phyloP scores from a whole-genome alignment of 2,888 invertebrate species.

The Sturmia bella region DNA sequence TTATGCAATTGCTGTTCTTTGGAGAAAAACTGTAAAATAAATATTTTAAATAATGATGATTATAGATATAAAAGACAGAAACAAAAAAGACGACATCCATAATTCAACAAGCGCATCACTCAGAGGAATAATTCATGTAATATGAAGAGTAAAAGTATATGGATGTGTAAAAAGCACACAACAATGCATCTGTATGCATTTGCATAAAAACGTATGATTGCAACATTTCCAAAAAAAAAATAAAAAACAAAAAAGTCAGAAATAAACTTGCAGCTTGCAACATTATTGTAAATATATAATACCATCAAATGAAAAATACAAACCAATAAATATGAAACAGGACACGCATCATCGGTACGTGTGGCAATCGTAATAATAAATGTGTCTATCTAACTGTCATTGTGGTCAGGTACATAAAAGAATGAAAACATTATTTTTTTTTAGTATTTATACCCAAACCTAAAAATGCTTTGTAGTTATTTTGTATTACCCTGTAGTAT shows the following conservation, averaged over 20 bases:
- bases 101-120: constrained; percentile 38
- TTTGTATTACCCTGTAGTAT: no score
- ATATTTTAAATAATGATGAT: constrained; percentile 39
- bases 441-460: no score
- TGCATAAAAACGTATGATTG: not conserved
- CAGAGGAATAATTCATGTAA: constrained; percentile 30
- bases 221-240: not conserved
- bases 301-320: not conserved
- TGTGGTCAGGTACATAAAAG: not conserved
- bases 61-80: constrained; percentile 28
- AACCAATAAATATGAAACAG: constrained; percentile 34
- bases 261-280: constrained; percentile 58
- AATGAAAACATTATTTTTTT: constrained; percentile 12
- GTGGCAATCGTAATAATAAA: constrained; percentile 35
- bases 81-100: constrained; percentile 4
- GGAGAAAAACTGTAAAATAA: constrained; percentile 28
- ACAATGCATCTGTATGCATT: not conserved
- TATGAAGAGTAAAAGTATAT: not conserved
- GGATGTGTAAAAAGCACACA: not conserved
- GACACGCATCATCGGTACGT: constrained; percentile 20
- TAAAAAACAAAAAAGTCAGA: constrained; percentile 19
- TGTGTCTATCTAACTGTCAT: not conserved
- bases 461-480: no score
- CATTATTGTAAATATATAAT: constrained; percentile 13
- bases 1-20: constrained; percentile 44